Evolutionary conservation across 1,140 invertebrate species (phyloP).

Genomic region (Antheraea mylitta): DNA sequence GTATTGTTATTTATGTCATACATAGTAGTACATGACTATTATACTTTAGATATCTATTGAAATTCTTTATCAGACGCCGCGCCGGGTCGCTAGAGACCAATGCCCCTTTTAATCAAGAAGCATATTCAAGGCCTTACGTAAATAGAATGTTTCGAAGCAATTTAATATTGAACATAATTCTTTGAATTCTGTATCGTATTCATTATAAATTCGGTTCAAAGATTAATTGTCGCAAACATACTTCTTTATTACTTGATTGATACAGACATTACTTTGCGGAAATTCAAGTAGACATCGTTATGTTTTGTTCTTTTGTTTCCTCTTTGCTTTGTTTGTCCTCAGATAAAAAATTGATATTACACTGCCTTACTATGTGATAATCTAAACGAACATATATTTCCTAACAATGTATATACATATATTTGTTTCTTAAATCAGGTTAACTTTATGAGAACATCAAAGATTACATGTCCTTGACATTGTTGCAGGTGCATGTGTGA

Average conservation of each 20-base stretch:
- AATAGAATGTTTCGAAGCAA: constrained; percentile 1
- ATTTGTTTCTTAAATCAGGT: too few relatives aligned
- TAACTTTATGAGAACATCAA: too few relatives aligned
- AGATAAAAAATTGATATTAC: background rate
- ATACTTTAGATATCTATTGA: constrained; percentile 11
- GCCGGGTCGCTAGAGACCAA: constrained; percentile 6
- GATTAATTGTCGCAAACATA: background rate
- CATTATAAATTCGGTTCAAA: background rate
- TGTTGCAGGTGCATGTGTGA: too few relatives aligned
- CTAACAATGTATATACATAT: too few relatives aligned
- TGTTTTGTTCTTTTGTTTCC: background rate
- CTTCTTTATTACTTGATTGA: background rate
- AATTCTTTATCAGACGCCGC: constrained; percentile 7
- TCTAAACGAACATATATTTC: too few relatives aligned
- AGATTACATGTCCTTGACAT: too few relatives aligned
- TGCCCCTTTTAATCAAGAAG: constrained; percentile 8
- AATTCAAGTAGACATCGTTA: background rate
- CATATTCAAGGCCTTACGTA: constrained; percentile 4
- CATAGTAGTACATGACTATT: background rate
- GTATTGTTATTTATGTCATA: constrained; percentile 2
- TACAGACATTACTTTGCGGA: background rate
- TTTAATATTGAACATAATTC: background rate
- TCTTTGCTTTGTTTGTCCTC: background rate
- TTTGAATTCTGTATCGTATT: background rate
- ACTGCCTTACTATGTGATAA: background rate